Conservation (phyloP, 2,113 vertebrate genomes). For the Silurus meridionalis region DNA sequence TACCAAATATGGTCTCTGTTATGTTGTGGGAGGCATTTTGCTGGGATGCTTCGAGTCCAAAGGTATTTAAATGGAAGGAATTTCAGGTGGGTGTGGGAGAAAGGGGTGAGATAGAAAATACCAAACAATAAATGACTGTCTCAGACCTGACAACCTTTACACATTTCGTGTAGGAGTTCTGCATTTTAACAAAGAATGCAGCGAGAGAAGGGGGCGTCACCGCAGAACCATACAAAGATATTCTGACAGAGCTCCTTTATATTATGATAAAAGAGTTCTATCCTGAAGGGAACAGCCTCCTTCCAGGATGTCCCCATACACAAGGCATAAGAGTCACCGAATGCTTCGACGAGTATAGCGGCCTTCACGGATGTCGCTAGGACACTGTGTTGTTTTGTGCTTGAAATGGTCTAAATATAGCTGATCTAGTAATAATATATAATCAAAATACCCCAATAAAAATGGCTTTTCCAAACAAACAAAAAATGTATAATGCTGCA, state of each 20-base stretch:
- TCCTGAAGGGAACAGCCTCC: background rate
- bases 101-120: slow-evolving; percentile 7
- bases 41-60: background rate
- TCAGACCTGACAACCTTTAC: background rate
- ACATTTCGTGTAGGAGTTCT: background rate
- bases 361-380: background rate
- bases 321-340: background rate
- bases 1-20: background rate
- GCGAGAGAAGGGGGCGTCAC: background rate
- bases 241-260: background rate
- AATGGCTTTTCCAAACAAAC: background rate
- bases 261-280: background rate
- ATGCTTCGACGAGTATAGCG: background rate
- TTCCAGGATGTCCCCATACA: background rate
- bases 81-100: background rate
- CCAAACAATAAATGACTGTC: background rate
- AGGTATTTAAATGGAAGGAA: background rate
- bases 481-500: background rate
- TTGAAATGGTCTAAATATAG: background rate
- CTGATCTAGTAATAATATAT: background rate
- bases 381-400: background rate
- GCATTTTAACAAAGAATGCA: background rate
- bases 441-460: background rate
- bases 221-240: background rate
- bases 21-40: too few species aligned